Conservation (phyloP, 2,888 invertebrate genomes). For the Eremobia ochroleuca region DNA sequence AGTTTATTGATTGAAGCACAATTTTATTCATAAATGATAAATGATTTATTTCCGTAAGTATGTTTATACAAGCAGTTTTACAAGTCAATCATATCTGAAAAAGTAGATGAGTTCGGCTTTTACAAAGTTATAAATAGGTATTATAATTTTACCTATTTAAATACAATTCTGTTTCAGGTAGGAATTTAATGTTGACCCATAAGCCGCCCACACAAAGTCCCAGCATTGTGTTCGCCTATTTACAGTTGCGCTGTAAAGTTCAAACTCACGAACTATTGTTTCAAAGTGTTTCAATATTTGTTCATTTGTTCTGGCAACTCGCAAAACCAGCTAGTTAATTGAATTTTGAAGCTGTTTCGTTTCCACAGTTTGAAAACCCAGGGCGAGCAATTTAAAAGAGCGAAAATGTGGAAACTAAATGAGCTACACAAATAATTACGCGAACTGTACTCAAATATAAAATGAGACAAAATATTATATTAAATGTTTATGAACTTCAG, state of each 20-base stretch:
- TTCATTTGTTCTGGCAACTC: slow-evolving; percentile 38
- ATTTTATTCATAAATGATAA: too few species aligned
- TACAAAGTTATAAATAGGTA: neutral
- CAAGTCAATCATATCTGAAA: too few species aligned
- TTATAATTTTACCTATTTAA: neutral
- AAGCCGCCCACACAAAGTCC: neutral
- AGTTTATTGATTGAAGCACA: too few species aligned
- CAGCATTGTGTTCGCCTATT: slow-evolving; percentile 4
- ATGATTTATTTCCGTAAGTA: too few species aligned
- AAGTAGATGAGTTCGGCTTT: too few species aligned
- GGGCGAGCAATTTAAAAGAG: slow-evolving; percentile 14
- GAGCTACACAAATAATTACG: slow-evolving; percentile 25
- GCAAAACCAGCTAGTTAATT: slow-evolving; percentile 40
- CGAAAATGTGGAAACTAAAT: slow-evolving; percentile 40
- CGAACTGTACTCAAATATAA: neutral
- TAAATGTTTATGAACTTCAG: neutral
- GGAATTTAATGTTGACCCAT: neutral
- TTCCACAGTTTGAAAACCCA: slow-evolving; percentile 22
- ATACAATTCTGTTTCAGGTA: neutral
- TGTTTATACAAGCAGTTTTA: too few species aligned
- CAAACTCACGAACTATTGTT: slow-evolving; percentile 46
- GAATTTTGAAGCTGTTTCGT: slow-evolving; percentile 47
- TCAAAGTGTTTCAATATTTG: slow-evolving; percentile 45
- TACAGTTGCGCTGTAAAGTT: slow-evolving; percentile 17
- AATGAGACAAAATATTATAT: slow-evolving; percentile 6